Evolutionary conservation across 2,797 vertebrate genomes (phyloP), one percentile per base, ranked within the genome.

Genomic region (Syngnathus acus): DNA sequence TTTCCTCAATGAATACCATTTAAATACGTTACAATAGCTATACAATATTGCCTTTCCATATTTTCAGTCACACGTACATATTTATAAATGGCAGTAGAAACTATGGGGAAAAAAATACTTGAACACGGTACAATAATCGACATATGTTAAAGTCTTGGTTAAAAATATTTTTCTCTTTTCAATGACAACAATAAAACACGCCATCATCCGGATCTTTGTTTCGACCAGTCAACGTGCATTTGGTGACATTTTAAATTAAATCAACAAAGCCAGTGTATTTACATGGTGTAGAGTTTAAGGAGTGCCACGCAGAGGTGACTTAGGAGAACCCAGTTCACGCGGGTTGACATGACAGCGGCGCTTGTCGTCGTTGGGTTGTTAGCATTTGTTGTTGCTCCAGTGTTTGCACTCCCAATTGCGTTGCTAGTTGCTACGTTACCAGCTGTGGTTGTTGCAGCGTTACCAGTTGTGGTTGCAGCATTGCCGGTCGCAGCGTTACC

Each of bases 191-290:
- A 47, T 48, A 45, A 3, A 62, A 65, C 42, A 66, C 72, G 57
- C 7, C 67, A 64, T 82, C 78, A 78, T 76, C 42, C 70, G 70
- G 69, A 68, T 66, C 65, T 68, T 14, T 43, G 42, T 38, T 11
- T 6, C 32, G 74, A 64, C 47, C 74, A 38, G 66, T 82, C 81
- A 79, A 69, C 71, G 65, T 0, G n/a, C 68, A 64, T 51, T 67
- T 9, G 8, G 7, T 4, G 43, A 4, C 38, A 54, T 65, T 53
- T 65, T 51, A 21, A 21, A 53, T 39, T 17, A 40, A 65, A 65
- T 53, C n/a, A 65, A 63, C 61, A 6, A 43, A 8, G 5, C 39
- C 58, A 47, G 11, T 19, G 37, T 1, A 40, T 55, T 21, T 42
- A 38, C 19, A 66, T 23, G 0, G 21, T 54, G 0, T 63, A 58